Evolutionary conservation across 2,113 vertebrate genomes (phyloP).

Genomic region (Ariopsis seemanni): DNA sequence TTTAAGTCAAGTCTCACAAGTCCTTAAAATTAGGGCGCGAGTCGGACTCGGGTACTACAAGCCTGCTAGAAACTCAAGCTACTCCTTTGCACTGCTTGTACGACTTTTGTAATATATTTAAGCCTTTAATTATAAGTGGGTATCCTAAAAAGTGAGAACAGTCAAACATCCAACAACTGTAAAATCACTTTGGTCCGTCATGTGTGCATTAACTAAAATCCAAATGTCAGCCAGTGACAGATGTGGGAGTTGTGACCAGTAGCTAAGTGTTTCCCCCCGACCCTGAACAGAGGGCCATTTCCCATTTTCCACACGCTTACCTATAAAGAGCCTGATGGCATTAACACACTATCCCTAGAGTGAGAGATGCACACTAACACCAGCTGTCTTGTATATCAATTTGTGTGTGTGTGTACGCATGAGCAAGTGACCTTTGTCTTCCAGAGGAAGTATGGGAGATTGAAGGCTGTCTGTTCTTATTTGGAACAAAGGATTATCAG

Average conservation of each 20-base stretch:
- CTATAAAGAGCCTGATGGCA: slow-evolving; percentile 43
- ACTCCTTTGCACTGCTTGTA: background rate
- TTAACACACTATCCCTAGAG: slow-evolving; percentile 38
- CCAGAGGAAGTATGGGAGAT: slow-evolving; percentile 20
- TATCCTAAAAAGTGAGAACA: background rate
- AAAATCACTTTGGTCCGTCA: slow-evolving; percentile 16
- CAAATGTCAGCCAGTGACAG: background rate
- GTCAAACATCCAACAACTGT: background rate
- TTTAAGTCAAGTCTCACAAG: too few relatives aligned
- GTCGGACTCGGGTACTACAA: too few relatives aligned
- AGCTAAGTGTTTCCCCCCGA: slow-evolving; percentile 32
- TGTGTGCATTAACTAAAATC: background rate
- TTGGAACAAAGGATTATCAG: slow-evolving; percentile 14
- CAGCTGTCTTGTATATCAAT: background rate
- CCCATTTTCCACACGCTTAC: slow-evolving; percentile 35
- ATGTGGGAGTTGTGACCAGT: slow-evolving; percentile 3
- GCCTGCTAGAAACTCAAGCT: background rate
- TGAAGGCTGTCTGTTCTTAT: slow-evolving; percentile 15
- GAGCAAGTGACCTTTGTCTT: slow-evolving; percentile 9
- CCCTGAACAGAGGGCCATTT: slow-evolving; percentile 13
- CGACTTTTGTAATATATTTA: background rate
- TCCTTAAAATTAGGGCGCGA: too few relatives aligned
- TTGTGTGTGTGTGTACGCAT: background rate
- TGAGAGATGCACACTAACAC: background rate
- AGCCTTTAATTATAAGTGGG: slow-evolving; percentile 7